These are phyloP conservation scores for Crotalus tigris DNA, from an alignment of 2,113 vertebrate species.

Conservation along the genomic window DNA sequence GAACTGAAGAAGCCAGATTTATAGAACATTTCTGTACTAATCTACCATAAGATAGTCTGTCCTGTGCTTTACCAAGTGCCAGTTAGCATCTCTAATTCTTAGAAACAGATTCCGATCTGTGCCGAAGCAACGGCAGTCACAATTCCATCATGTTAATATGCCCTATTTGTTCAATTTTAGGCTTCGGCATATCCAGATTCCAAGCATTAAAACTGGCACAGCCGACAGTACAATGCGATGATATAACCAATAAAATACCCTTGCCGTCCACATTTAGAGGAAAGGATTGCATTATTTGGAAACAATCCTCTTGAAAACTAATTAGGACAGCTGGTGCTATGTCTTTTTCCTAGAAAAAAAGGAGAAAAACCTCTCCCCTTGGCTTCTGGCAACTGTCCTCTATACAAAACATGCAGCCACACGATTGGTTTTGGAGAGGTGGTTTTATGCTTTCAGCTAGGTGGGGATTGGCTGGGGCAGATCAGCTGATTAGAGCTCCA, in stretches of 20 bases:
- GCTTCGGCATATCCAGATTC: not conserved
- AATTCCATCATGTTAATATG: not conserved
- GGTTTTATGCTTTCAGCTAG: not conserved
- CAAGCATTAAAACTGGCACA: not conserved
- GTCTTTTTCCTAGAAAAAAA: not conserved
- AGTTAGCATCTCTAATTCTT: not conserved
- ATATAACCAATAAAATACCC: not conserved
- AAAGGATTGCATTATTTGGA: not conserved
- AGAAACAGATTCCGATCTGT: not conserved
- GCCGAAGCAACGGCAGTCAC: not conserved
- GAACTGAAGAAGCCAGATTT: not conserved
- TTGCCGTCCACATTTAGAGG: not conserved
- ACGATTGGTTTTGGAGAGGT: not conserved
- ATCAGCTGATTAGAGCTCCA: not conserved
- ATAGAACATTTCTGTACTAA: not conserved
- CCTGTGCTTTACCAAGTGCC: not conserved
- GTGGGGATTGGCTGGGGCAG: not conserved
- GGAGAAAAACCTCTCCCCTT: not conserved
- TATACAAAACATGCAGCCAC: not conserved
- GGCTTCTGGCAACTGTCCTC: not conserved
- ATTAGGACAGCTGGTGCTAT: not conserved
- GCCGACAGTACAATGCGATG: not conserved
- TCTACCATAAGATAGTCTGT: not conserved
- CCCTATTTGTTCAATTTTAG: not conserved
- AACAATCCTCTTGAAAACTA: not conserved